Conservation (phyloP, 2,888 invertebrate species). For the Ditula angustiorana region DNA sequence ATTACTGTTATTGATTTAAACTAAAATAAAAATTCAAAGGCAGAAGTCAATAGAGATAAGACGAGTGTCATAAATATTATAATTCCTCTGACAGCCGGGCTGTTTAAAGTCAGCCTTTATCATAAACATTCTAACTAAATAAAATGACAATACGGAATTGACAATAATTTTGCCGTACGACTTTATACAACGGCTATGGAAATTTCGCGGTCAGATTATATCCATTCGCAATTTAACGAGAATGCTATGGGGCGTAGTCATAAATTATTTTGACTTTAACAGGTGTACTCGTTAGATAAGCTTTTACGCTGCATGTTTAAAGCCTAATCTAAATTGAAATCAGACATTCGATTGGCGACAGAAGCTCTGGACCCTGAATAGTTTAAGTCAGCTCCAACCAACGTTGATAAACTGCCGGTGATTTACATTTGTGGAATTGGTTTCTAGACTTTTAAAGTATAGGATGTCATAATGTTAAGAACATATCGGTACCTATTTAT, state of each 20-base stretch:
- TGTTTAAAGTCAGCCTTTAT: constrained; percentile 1
- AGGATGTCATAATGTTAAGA: not conserved
- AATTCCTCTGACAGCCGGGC: constrained; percentile 6
- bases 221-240: constrained; percentile 52
- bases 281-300: constrained; percentile 83
- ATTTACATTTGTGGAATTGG: constrained; percentile 9
- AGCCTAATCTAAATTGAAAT: constrained; percentile 83
- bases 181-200: constrained; percentile 41
- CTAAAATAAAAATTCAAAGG: constrained; percentile 12
- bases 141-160: constrained; percentile 23
- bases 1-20: not conserved
- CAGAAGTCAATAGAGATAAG: constrained; percentile 14
- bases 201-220: constrained; percentile 55
- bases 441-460: constrained; percentile 16
- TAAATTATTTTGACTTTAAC: constrained; percentile 82
- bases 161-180: constrained; percentile 25
- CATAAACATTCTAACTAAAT: constrained; percentile 16
- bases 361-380: constrained; percentile 65
- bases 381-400: constrained; percentile 45
- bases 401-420: constrained; percentile 25
- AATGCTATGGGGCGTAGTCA: constrained; percentile 63
- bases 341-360: constrained; percentile 83
- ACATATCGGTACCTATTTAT: not conserved
- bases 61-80: constrained; percentile 19
- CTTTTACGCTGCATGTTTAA: constrained; percentile 79